phyloP scores from a whole-genome alignment of 1,140 invertebrate species.

The Hyposmocoma kahamanoa region DNA sequence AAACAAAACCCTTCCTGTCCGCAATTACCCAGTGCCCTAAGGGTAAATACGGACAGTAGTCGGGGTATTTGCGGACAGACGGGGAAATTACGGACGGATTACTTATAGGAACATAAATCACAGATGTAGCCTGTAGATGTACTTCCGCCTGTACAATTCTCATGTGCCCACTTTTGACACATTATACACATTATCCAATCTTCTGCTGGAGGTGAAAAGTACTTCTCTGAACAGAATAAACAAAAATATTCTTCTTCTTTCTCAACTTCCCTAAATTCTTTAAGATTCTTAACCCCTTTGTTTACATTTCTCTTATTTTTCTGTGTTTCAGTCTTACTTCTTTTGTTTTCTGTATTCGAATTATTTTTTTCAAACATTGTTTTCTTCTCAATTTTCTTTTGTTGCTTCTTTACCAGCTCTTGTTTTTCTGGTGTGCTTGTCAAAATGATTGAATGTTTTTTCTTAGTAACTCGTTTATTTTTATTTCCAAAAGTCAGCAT shows the following conservation, averaged over 20 bases:
- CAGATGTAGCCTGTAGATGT: constrained; percentile 6
- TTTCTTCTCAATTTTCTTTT: constrained; percentile 4
- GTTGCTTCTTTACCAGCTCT: constrained; percentile 6
- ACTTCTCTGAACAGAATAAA: constrained; percentile 8
- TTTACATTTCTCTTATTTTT: not conserved
- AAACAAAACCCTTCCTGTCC: constrained; percentile 6
- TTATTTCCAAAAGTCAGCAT: constrained; percentile 8
- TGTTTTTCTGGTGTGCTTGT: constrained; percentile 7
- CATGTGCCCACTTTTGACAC: constrained; percentile 11
- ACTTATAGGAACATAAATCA: constrained; percentile 5
- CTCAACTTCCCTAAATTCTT: not conserved
- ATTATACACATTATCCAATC: constrained; percentile 7
- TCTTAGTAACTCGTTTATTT: constrained; percentile 9
- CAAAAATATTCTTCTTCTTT: constrained; percentile 8
- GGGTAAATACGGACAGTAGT: constrained; percentile 9
- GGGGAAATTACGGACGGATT: too few species aligned
- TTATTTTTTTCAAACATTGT: constrained; percentile 2
- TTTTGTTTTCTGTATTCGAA: not conserved
- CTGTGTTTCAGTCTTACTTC: not conserved
- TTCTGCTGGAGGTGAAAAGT: not conserved
- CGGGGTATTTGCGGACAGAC: constrained; percentile 1
- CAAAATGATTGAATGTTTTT: constrained; percentile 9
- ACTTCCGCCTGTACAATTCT: constrained; percentile 7
- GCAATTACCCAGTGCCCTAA: constrained; percentile 1
- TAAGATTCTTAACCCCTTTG: constrained; percentile 3